Evolutionary conservation across 2,797 vertebrate genomes (phyloP).

Genomic region (Eulemur rubriventer): DNA sequence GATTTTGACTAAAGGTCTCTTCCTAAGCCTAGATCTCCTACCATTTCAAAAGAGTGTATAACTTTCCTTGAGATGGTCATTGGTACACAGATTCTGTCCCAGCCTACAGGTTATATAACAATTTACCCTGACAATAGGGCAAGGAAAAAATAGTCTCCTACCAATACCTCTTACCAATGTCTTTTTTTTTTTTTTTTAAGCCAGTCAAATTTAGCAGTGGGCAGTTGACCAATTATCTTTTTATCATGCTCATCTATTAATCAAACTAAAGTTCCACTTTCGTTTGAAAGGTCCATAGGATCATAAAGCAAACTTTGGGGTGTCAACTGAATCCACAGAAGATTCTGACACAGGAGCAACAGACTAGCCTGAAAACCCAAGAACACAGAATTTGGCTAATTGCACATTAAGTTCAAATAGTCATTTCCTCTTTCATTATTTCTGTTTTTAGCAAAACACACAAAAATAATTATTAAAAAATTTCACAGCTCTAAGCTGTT

Average conservation of each 20-base stretch:
- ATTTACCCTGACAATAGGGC: neutral
- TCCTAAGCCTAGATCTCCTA: neutral
- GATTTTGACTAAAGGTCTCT: neutral
- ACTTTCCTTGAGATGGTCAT: neutral
- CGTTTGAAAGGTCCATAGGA: neutral
- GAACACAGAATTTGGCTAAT: neutral
- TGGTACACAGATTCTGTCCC: neutral
- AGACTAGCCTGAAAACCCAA: conserved; percentile 6
- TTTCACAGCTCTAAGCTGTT: neutral
- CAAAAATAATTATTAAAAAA: conserved; percentile 37
- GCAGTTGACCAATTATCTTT: neutral
- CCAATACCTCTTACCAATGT: neutral
- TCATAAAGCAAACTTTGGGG: neutral
- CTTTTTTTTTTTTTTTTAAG: neutral
- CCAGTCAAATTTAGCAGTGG: no score
- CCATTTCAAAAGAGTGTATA: neutral
- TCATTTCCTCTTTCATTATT: neutral
- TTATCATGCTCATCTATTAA: conserved; percentile 13
- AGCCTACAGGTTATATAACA: neutral
- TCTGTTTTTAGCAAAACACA: neutral
- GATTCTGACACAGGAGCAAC: neutral
- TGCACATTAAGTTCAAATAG: neutral
- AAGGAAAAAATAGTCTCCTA: neutral
- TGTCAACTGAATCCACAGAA: neutral
- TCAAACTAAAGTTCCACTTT: neutral